Percentiles rank a stretch among this genome's conserved stretches.
Conservation (phyloP, 2,113 vertebrate genomes). For the Colius striatus region DNA sequence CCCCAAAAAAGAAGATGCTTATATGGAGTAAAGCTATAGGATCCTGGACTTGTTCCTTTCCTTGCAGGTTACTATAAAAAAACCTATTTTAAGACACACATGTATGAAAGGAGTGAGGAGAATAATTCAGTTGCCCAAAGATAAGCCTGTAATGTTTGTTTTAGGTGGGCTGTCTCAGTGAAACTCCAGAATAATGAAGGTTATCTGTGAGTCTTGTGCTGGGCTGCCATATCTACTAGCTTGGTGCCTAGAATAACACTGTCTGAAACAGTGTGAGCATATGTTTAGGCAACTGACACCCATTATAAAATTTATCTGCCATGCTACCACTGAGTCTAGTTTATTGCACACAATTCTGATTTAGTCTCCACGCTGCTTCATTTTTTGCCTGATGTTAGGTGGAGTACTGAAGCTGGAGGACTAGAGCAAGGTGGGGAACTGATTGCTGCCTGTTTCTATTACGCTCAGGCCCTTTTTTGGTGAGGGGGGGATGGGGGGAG, state of each 20-base stretch:
- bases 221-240: not conserved
- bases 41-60: not conserved
- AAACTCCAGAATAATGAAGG: not conserved
- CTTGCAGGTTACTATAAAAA: not conserved
- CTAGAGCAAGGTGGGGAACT: not conserved
- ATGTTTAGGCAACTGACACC: not conserved
- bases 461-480: not conserved
- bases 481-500: no score
- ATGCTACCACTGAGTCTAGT: not conserved
- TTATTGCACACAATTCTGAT: not conserved
- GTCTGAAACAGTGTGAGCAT: not conserved
- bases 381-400: not conserved
- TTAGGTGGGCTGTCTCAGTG: not conserved
- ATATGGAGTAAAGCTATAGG: not conserved
- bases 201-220: not conserved
- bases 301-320: not conserved
- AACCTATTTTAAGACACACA: not conserved
- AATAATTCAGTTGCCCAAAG: not conserved
- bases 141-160: not conserved
- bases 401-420: not conserved
- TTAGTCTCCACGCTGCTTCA: not conserved
- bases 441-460: not conserved
- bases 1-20: rapidly evolving
- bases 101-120: not conserved
- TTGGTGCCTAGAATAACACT: not conserved